A percentile compares a stretch with the other conserved stretches of the same genome.
These are phyloP conservation scores for Cephus runcator DNA, from an alignment of 2,888 invertebrate species.

Conservation along the genomic window DNA sequence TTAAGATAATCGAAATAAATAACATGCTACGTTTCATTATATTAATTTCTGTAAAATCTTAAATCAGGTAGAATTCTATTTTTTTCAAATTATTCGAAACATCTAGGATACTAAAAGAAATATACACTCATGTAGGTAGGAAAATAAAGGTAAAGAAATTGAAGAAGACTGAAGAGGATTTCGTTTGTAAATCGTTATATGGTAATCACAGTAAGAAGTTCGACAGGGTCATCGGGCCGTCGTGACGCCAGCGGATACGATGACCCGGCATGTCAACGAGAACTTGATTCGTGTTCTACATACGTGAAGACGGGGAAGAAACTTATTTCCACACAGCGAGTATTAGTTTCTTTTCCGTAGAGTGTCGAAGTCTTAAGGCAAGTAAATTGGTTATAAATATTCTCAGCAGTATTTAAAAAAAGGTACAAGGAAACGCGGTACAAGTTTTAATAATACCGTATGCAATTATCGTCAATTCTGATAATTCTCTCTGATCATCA, in stretches of 20 bases:
- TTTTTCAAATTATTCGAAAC: no score
- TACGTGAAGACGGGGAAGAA: not conserved
- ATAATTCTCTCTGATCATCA: not conserved
- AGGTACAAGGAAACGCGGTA: not conserved
- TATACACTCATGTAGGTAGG: no score
- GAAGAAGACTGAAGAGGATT: not conserved
- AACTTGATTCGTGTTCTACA: not conserved
- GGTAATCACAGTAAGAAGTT: constrained; percentile 53
- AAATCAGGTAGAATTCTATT: no score
- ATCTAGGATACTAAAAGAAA: no score
- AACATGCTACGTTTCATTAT: not conserved
- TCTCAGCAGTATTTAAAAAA: not conserved
- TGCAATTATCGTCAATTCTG: not conserved
- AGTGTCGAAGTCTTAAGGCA: not conserved
- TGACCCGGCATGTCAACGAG: constrained; percentile 44
- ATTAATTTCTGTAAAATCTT: not conserved
- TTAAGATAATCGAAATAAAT: not conserved
- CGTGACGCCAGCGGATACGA: constrained; percentile 63
- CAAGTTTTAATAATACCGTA: not conserved
- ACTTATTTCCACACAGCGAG: not conserved
- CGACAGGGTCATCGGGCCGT: constrained; percentile 56
- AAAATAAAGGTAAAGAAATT: not conserved
- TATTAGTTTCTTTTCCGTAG: not conserved
- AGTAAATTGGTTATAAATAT: not conserved
- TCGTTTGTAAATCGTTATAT: constrained; percentile 36